phyloP scores from a whole-genome alignment of 2,113 vertebrate genomes.

The Ptychochromis oligacanthus region DNA sequence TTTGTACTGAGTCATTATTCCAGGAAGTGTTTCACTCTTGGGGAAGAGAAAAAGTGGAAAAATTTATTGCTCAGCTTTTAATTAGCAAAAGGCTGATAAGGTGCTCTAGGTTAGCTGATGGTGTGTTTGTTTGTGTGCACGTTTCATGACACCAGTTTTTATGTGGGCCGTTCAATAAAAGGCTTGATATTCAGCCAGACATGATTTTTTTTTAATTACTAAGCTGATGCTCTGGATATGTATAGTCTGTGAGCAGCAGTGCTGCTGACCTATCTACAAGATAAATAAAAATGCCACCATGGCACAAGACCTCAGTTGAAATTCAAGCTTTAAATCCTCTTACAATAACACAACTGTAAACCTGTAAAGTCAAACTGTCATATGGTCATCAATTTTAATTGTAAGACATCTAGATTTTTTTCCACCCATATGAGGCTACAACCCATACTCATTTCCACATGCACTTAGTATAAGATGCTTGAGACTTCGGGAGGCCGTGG shows the following conservation, averaged over 20 bases:
- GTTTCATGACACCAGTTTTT: background rate
- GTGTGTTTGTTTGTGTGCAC: conserved; percentile 6
- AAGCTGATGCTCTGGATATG: background rate
- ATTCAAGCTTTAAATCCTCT: background rate
- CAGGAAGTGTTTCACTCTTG: conserved; percentile 38
- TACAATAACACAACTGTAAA: background rate
- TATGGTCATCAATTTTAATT: background rate
- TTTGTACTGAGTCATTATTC: conserved; percentile 39
- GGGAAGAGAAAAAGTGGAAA: conserved; percentile 23
- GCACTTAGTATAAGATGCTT: too few species aligned
- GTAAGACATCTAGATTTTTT: background rate
- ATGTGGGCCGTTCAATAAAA: background rate
- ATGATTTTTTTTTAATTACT: conserved; percentile 4
- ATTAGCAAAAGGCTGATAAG: conserved; percentile 65
- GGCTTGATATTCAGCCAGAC: background rate
- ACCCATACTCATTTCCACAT: too few species aligned
- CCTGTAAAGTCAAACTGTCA: background rate
- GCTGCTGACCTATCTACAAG: background rate
- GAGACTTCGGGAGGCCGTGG: too few species aligned
- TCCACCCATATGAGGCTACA: too few species aligned
- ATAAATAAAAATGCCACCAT: background rate
- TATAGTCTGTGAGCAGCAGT: background rate
- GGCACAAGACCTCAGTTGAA: background rate
- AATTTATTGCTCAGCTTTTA: conserved; percentile 47
- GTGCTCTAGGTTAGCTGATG: conserved; percentile 19